phyloP scores from a whole-genome alignment of 2,888 invertebrate genomes.

The Petrolisthes manimaculis region DNA sequence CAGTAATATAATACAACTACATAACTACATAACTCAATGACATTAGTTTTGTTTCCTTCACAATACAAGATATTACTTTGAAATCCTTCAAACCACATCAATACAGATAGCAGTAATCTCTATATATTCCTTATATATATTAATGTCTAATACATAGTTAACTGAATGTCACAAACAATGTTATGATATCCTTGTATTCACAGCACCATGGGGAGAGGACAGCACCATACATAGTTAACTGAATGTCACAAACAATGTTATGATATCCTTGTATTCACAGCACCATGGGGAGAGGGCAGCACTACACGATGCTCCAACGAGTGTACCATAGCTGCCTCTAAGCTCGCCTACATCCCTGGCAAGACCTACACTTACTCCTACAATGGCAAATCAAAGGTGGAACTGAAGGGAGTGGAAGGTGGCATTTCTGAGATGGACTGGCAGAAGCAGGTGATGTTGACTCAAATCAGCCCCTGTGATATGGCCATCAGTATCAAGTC shows the following conservation, averaged over 20 bases:
- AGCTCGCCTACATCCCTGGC: conserved; percentile 32
- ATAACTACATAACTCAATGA: too few species aligned
- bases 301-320: conserved; percentile 35
- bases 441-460: conserved; percentile 3
- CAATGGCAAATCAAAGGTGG: conserved; percentile 24
- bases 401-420: conserved; percentile 41
- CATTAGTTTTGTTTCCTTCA: too few species aligned
- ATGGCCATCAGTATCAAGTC: conserved; percentile 35
- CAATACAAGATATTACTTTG: too few species aligned
- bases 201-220: conserved; percentile 1
- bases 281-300: not conserved
- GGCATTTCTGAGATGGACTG: conserved; percentile 11
- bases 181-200: not conserved
- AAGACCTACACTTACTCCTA: conserved; percentile 45
- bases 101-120: too few species aligned
- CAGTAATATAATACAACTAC: too few species aligned
- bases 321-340: conserved; percentile 45
- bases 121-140: too few species aligned
- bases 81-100: too few species aligned
- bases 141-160: too few species aligned
- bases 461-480: conserved; percentile 37
- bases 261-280: not conserved
- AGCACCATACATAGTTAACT: not conserved
- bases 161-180: too few species aligned
- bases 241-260: not conserved